Percentiles rank a stretch among this genome's conserved stretches.
Conservation (phyloP, 2,113 vertebrate genomes). For the Mastomys coucha region DNA sequence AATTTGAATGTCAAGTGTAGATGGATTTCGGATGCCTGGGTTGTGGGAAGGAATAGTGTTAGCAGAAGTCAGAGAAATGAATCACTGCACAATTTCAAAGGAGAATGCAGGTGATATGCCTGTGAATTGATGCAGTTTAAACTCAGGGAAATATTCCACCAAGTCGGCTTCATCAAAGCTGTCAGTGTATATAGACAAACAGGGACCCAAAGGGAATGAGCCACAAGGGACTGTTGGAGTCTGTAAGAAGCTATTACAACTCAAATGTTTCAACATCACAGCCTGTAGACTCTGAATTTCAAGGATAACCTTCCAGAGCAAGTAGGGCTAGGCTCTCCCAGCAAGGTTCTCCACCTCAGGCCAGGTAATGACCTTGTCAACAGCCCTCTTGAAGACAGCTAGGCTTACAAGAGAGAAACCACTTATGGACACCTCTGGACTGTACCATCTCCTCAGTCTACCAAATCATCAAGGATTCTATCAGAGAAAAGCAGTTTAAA, state of each 20-base stretch:
- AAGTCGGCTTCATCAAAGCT: background rate
- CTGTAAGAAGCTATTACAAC: background rate
- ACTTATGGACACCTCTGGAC: background rate
- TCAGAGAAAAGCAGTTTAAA: constrained; percentile 35
- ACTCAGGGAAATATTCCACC: background rate
- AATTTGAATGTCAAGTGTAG: background rate
- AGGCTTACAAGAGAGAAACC: background rate
- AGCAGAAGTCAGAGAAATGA: background rate
- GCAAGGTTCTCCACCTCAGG: background rate
- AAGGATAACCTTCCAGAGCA: background rate
- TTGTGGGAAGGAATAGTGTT: background rate
- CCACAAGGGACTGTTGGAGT: background rate
- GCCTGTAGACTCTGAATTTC: background rate
- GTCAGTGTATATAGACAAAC: background rate
- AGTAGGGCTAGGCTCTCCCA: accelerated
- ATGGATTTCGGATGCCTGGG: background rate
- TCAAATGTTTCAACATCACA: background rate
- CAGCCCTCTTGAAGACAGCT: accelerated
- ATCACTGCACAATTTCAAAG: background rate
- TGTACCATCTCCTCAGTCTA: background rate
- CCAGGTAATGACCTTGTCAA: accelerated
- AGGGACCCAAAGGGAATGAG: background rate
- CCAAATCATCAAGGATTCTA: constrained; percentile 49
- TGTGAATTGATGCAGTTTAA: background rate
- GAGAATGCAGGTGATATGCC: too few species aligned